These are phyloP conservation scores for Macroramphosus scolopax DNA, from an alignment of 2,797 vertebrate genomes.

Conservation along the genomic window DNA sequence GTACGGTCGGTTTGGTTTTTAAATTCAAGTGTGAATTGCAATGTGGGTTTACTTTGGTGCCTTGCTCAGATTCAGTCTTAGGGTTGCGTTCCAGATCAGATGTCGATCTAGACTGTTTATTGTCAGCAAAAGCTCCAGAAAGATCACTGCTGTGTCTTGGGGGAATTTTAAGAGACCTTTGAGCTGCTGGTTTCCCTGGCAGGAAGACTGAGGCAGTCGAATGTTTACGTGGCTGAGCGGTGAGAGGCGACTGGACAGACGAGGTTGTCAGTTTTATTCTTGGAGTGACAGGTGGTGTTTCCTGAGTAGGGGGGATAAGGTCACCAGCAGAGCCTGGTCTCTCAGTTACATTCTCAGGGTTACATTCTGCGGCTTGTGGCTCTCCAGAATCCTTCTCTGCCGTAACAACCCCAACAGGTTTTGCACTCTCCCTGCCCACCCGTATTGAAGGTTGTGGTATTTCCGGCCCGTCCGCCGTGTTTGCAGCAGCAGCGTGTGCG, in stretches of 20 bases:
- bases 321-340: slow-evolving; percentile 65
- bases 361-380: not conserved
- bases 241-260: slow-evolving; percentile 61
- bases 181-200: slow-evolving; percentile 8
- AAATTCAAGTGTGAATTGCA: slow-evolving; percentile 1
- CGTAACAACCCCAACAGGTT: too few relatives aligned
- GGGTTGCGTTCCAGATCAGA: slow-evolving; percentile 1
- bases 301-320: slow-evolving; percentile 82
- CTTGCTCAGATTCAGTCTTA: slow-evolving; percentile 5
- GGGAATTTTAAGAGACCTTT: slow-evolving; percentile 20
- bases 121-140: not conserved
- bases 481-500: slow-evolving; percentile 12
- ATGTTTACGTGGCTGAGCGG: slow-evolving; percentile 37
- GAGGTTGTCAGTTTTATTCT: slow-evolving; percentile 71
- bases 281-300: slow-evolving; percentile 70
- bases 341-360: slow-evolving; percentile 23
- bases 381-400: not conserved
- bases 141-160: not conserved
- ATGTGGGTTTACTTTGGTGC: not conserved
- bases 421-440: slow-evolving; percentile 2
- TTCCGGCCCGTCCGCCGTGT: slow-evolving; percentile 6
- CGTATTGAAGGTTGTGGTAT: slow-evolving; percentile 6
- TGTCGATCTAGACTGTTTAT: slow-evolving; percentile 5
- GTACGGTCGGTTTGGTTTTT: not conserved
- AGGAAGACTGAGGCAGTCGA: slow-evolving; percentile 31